Percentiles rank a stretch among this genome's conserved stretches.
Conservation (phyloP, 2,888 invertebrate species). For the Drosophila subquinaria region DNA sequence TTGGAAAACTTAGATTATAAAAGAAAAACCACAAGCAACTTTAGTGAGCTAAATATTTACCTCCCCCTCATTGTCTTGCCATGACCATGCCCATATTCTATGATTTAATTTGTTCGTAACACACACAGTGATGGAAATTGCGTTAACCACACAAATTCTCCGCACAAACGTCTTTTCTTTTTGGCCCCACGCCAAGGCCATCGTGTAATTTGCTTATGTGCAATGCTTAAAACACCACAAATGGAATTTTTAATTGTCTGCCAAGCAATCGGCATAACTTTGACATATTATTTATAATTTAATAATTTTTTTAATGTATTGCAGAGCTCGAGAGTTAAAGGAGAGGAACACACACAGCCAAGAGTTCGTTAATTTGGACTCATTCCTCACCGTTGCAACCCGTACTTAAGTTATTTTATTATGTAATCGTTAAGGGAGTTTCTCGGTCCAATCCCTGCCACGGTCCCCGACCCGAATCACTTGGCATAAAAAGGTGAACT, state of each 20-base stretch:
- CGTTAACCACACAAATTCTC: conserved; percentile 27
- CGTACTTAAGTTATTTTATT: conserved; percentile 66
- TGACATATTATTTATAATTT: too few species aligned
- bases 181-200: conserved; percentile 21
- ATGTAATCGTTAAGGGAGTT: conserved; percentile 51
- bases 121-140: conserved; percentile 39
- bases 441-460: not conserved
- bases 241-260: conserved; percentile 68
- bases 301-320: conserved; percentile 61
- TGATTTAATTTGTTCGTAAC: conserved; percentile 19
- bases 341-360: conserved; percentile 1
- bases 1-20: too few species aligned
- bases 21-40: not conserved
- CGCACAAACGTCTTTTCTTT: not conserved
- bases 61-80: not conserved
- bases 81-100: conserved; percentile 18
- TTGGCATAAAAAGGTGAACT: conserved; percentile 71
- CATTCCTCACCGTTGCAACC: conserved; percentile 42
- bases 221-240: too few species aligned
- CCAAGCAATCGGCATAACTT: conserved; percentile 40
- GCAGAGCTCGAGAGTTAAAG: conserved; percentile 12
- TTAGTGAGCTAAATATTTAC: conserved; percentile 9
- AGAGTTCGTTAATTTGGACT: conserved; percentile 7
- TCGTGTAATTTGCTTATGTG: too few species aligned
- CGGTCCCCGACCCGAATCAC: conserved; percentile 20